Conservation (phyloP, 2,797 vertebrate genomes). For the Pagetopsis macropterus region DNA sequence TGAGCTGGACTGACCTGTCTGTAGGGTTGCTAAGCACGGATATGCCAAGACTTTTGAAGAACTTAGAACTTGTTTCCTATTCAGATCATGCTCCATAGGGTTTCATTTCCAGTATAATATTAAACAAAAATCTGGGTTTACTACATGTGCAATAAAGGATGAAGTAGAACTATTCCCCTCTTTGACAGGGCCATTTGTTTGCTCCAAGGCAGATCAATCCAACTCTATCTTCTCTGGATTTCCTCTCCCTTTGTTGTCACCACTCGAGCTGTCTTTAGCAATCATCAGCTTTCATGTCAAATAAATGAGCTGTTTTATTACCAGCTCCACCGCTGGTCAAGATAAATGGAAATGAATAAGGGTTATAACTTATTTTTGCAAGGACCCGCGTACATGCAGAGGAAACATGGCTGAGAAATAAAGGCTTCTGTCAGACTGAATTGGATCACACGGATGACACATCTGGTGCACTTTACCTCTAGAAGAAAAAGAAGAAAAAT, state of each 20-base stretch:
- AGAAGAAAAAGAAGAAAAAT: constrained; percentile 51
- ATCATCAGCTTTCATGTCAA: constrained; percentile 77
- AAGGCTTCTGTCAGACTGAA: constrained; percentile 68
- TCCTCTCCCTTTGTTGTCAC: constrained; percentile 70
- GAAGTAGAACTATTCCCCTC: constrained; percentile 53
- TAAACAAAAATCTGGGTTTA: constrained; percentile 48
- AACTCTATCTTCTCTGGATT: constrained; percentile 65
- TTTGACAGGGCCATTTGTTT: constrained; percentile 71
- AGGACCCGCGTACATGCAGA: constrained; percentile 53
- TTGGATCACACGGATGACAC: constrained; percentile 74
- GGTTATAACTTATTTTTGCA: constrained; percentile 35
- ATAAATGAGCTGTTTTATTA: constrained; percentile 75
- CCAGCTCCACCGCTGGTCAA: constrained; percentile 46
- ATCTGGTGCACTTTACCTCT: constrained; percentile 69
- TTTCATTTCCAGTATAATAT: constrained; percentile 44
- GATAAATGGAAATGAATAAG: constrained; percentile 69
- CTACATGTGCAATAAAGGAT: constrained; percentile 41
- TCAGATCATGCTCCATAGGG: constrained; percentile 13
- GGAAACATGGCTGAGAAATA: constrained; percentile 57
- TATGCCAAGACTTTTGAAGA: constrained; percentile 23
- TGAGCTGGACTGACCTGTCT: constrained; percentile 34
- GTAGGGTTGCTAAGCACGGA: constrained; percentile 28
- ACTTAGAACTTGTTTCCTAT: constrained; percentile 8
- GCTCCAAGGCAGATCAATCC: constrained; percentile 70
- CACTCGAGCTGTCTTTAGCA: constrained; percentile 71